These are phyloP conservation scores for Solenopsis fugax DNA, from an alignment of 1,140 invertebrate species.

Conservation along the genomic window DNA sequence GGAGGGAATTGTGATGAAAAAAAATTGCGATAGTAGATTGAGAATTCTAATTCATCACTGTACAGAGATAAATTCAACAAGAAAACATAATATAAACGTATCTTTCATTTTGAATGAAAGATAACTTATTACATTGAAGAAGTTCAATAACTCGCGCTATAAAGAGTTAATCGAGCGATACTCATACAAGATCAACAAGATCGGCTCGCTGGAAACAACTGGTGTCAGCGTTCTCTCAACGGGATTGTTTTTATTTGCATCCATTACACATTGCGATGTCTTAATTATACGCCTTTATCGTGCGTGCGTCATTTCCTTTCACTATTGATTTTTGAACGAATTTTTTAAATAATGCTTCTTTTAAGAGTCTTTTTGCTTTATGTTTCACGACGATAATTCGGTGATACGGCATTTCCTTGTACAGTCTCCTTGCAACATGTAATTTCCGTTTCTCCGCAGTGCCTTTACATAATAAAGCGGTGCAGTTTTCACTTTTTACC, in stretches of 20 bases:
- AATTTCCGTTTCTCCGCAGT: constrained; percentile 54
- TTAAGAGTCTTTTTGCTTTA: neutral
- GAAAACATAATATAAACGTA: neutral
- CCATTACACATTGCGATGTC: neutral
- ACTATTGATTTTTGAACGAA: constrained; percentile 22
- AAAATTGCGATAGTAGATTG: neutral
- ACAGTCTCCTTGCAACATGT: constrained; percentile 19
- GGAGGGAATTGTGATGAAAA: neutral
- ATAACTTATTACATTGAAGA: constrained; percentile 14
- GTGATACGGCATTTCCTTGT: constrained; percentile 11
- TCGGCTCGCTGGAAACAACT: neutral
- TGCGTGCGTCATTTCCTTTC: constrained; percentile 64
- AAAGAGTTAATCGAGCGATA: constrained; percentile 22
- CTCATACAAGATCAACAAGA: constrained; percentile 5
- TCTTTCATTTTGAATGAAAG: neutral
- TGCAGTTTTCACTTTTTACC: constrained; percentile 61
- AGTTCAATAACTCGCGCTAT: neutral
- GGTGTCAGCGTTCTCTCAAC: neutral
- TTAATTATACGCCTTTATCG: constrained; percentile 65
- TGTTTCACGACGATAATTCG: constrained; percentile 54
- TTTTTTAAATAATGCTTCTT: constrained; percentile 5
- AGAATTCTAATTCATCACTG: constrained; percentile 6
- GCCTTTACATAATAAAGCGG: constrained; percentile 38
- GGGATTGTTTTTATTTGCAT: neutral
- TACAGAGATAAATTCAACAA: neutral